These are phyloP conservation scores for Pogonognathellus flavescens DNA, from an alignment of 1,140 invertebrate species.

Conservation along the genomic window DNA sequence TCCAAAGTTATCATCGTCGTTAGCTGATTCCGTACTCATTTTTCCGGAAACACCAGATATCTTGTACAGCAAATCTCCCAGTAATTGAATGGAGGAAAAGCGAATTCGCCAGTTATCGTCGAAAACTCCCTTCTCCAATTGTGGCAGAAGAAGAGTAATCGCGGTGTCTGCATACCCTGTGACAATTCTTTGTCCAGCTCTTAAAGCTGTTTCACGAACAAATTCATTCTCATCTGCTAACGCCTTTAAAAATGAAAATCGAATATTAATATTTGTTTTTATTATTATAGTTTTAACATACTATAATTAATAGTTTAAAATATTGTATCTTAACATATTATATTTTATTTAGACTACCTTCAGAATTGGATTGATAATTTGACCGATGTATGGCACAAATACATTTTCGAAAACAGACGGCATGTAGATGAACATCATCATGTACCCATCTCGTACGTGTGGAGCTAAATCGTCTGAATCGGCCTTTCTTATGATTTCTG, in stretches of 20 bases:
- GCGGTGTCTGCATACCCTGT: constrained; percentile 97
- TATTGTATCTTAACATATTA: neutral
- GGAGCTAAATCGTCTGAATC: constrained; percentile 94
- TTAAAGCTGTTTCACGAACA: constrained; percentile 95
- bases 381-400: constrained; percentile 96
- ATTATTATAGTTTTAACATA: too few species aligned
- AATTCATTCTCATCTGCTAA: constrained; percentile 99
- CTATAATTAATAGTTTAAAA: too few species aligned
- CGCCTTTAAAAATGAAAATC: constrained; percentile 74
- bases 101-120: constrained; percentile 99
- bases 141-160: constrained; percentile 91
- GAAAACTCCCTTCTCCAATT: constrained; percentile 93
- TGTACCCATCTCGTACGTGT: constrained; percentile 99
- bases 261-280: neutral
- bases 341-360: constrained; percentile 74
- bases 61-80: constrained; percentile 96
- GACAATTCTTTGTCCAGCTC: constrained; percentile 97
- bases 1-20: constrained; percentile 99
- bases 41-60: constrained; percentile 98
- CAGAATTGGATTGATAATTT: constrained; percentile 97
- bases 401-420: constrained; percentile 89
- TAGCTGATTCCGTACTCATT: constrained; percentile 98
- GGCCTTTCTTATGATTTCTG: constrained; percentile 95
- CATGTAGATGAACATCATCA: constrained; percentile 99
- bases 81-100: constrained; percentile 94